These are phyloP conservation scores for Gymnoscopelus braueri DNA, from an alignment of 2,797 vertebrate genomes.

Conservation along the genomic window DNA sequence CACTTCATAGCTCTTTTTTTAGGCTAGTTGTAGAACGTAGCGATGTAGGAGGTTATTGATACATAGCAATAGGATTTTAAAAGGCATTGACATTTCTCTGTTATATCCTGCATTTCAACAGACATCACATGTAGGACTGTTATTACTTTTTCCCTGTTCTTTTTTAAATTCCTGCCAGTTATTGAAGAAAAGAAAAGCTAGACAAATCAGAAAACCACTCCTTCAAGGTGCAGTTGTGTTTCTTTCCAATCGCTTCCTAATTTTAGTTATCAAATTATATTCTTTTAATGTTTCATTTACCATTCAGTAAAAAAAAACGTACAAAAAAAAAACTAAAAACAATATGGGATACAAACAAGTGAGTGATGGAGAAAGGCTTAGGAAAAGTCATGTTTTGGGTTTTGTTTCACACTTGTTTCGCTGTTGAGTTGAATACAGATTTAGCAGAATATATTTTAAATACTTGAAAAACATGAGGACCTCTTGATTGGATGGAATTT, in stretches of 20 bases:
- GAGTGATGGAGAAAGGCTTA: constrained; percentile 35
- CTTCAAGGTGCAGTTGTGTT: constrained; percentile 30
- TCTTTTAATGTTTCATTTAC: constrained; percentile 9
- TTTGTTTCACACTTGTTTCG: constrained; percentile 52
- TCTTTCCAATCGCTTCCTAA: constrained; percentile 28
- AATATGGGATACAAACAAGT: constrained; percentile 1
- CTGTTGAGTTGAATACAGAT: constrained; percentile 26
- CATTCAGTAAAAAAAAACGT: constrained; percentile 8
- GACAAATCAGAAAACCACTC: constrained; percentile 22
- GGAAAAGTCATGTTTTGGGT: constrained; percentile 31
- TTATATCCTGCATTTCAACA: constrained; percentile 34
- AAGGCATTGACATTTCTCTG: constrained; percentile 49
- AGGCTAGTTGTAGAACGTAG: constrained; percentile 62
- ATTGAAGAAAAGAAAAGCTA: constrained; percentile 12
- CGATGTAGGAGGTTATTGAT: constrained; percentile 34
- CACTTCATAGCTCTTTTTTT: constrained; percentile 37
- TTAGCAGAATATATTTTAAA: constrained; percentile 22
- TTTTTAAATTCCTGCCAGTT: constrained; percentile 62
- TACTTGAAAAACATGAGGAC: constrained; percentile 35
- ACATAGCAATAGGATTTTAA: constrained; percentile 42
- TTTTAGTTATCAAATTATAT: constrained; percentile 23
- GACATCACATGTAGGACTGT: constrained; percentile 44
- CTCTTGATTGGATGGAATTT: background rate
- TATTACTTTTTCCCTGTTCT: constrained; percentile 35
- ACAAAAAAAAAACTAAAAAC: background rate